Percentiles rank a stretch among this genome's conserved stretches.
Evolutionary conservation across 23 tunicate species (phyloP).

Genomic region (Oikopleura albicans): DNA sequence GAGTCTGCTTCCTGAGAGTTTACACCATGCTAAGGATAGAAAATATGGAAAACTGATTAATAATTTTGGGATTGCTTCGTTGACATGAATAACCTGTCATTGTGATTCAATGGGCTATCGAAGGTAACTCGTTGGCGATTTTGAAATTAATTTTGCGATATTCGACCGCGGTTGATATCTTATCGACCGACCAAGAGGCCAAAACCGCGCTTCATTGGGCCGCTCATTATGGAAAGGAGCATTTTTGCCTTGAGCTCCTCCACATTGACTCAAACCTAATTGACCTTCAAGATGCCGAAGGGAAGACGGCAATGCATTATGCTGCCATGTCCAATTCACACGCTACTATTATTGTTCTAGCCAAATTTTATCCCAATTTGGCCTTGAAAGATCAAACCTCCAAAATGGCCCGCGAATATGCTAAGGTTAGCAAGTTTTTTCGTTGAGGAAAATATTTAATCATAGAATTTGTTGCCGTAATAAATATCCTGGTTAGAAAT

Average conservation of each 20-base stretch:
- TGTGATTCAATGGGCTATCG: background rate
- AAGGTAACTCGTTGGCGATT: background rate
- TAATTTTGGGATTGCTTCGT: too few species aligned
- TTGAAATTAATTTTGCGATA: background rate
- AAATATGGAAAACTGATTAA: too few species aligned
- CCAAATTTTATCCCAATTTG: background rate
- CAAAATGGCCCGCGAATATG: background rate
- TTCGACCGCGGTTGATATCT: background rate
- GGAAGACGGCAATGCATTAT: background rate
- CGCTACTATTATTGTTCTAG: background rate
- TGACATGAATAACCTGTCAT: too few species aligned
- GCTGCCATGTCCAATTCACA: background rate
- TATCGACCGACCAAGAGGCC: background rate
- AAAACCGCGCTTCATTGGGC: background rate
- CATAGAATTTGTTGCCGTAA: too few species aligned
- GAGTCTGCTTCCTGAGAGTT: too few species aligned
- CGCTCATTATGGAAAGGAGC: background rate
- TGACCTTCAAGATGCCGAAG: background rate
- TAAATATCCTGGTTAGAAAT: too few species aligned
- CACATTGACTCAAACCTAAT: background rate
- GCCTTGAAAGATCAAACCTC: background rate
- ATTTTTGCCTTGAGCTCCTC: background rate
- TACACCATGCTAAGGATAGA: too few species aligned
- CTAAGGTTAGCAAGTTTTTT: too few species aligned
- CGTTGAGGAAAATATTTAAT: too few species aligned